A percentile compares a stretch with the other conserved stretches of the same genome.
phyloP scores from a whole-genome alignment of 2,888 invertebrate genomes.

The Drosophila dives region DNA sequence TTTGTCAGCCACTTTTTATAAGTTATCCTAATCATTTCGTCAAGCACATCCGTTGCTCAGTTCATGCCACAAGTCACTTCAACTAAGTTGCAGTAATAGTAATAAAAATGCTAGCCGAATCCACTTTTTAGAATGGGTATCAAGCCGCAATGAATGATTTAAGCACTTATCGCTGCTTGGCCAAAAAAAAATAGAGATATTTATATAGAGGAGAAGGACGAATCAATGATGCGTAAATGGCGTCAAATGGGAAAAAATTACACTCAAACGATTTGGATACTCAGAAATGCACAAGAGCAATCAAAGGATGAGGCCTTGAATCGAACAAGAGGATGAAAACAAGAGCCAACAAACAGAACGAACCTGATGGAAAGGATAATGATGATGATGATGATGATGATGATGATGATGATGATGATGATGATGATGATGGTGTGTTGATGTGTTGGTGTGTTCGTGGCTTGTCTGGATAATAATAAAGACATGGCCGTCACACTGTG shows the following conservation, averaged over 20 bases:
- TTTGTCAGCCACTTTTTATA: not conserved
- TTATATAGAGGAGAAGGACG: constrained; percentile 4
- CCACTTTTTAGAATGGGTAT: constrained; percentile 5
- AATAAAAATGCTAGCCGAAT: constrained; percentile 2
- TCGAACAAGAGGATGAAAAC: constrained; percentile 28
- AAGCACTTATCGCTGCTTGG: constrained; percentile 16
- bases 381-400: constrained; percentile 10
- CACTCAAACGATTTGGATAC: constrained; percentile 52
- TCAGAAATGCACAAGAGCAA: constrained; percentile 61
- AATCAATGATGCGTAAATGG: constrained; percentile 52
- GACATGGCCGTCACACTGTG: constrained; percentile 8
- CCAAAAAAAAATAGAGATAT: not conserved
- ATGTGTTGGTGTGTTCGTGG: constrained; percentile 1
- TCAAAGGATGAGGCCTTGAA: constrained; percentile 29
- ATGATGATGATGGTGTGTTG: constrained; percentile 12
- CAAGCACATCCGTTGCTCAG: constrained; percentile 4
- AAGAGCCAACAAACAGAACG: constrained; percentile 7
- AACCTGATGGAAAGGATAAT: not conserved
- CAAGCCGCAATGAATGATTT: constrained; percentile 34
- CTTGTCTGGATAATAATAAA: constrained; percentile 31
- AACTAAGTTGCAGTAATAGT: constrained; percentile 2
- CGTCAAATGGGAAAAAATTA: constrained; percentile 61
- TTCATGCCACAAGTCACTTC: constrained; percentile 19
- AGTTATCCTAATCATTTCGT: not conserved
- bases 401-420: constrained; percentile 16